Base-by-base conservation (phyloP, 2,113 vertebrate genomes). In the Dasyprocta punctata region DNA sequence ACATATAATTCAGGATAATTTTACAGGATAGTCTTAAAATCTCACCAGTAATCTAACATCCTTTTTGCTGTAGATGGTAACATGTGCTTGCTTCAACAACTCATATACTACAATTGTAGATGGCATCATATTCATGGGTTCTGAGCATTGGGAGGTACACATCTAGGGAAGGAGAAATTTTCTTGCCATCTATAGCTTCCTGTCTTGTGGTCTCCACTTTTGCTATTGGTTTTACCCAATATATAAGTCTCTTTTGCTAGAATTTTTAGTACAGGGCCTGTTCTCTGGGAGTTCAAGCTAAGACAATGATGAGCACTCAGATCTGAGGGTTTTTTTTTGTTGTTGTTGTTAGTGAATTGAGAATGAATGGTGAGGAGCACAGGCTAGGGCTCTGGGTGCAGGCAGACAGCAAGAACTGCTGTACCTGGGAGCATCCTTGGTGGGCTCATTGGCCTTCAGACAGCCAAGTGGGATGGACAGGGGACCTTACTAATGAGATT, bases 401-500 rank as follows among this genome's bases (percentile, higher is more conserved):
- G 83, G 38, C 24, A 30, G 78, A 22, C 33, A n/a, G 4, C 2
- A 4, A 10, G 44, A 41, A 0, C 17, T 11, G 0, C 67, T 0
- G 0, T 17, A 61, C 87, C 82, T 24, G 0, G 22, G 38, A 24
- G 1, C 2, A 3, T 1, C 16, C 52, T 80, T 58, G 65, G 41
- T 89, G 80, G 60, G 33, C 73, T 86, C 24, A 14, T 0, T 52
- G 86, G 60, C 65, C 86, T 80, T 82, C 52, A 47, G 69, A 69
- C 86, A 96, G 49, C 28, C 36, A 85, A 85, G 26, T 47, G 56
- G 65, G 38, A 67, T 93, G 49, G 78, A 56, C 9, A 80, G 6
- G 28, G 28, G 14, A 60, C 41, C n/a, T 93, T 14, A 56, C 54
- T 92, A 89, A 86, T 81, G 90, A 92, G 82, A 71, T 52, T 89